These are phyloP conservation scores for Drepana falcataria DNA, from an alignment of 2,888 invertebrate species.

Conservation along the genomic window DNA sequence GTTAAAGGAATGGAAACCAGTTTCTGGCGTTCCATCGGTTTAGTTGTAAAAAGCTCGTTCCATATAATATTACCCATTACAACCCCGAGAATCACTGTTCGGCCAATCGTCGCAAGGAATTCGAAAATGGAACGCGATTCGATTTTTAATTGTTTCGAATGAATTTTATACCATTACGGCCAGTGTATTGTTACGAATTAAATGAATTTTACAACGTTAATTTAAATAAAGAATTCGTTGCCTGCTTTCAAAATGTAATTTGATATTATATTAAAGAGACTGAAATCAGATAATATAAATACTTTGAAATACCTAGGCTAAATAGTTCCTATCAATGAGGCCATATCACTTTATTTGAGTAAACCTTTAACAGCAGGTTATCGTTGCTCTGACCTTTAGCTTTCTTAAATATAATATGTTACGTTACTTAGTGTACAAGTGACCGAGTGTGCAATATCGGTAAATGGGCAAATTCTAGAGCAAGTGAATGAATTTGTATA, in stretches of 20 bases:
- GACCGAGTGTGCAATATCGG: too few relatives aligned
- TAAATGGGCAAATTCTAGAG: too few relatives aligned
- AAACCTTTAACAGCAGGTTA: too few relatives aligned
- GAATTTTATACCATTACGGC: conserved; percentile 41
- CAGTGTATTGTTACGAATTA: conserved; percentile 49
- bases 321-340: too few relatives aligned
- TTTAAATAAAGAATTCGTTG: conserved; percentile 29
- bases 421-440: too few relatives aligned
- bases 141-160: conserved; percentile 71
- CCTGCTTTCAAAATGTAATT: conserved; percentile 14
- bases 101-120: conserved; percentile 61
- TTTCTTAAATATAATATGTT: too few relatives aligned
- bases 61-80: conserved; percentile 76
- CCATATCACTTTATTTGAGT: too few relatives aligned
- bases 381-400: too few relatives aligned
- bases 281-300: too few relatives aligned
- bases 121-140: conserved; percentile 65
- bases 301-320: too few relatives aligned
- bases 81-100: conserved; percentile 68
- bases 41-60: conserved; percentile 75
- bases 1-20: conserved; percentile 66
- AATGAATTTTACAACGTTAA: conserved; percentile 35
- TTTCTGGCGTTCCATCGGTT: conserved; percentile 63
- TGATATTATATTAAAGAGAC: conserved; percentile 8
- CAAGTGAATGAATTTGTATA: too few relatives aligned